Evolutionary conservation across 1,140 invertebrate genomes (phyloP), one percentile per base, ranked within the genome.

Genomic region (Leptinotarsa defecta): DNA sequence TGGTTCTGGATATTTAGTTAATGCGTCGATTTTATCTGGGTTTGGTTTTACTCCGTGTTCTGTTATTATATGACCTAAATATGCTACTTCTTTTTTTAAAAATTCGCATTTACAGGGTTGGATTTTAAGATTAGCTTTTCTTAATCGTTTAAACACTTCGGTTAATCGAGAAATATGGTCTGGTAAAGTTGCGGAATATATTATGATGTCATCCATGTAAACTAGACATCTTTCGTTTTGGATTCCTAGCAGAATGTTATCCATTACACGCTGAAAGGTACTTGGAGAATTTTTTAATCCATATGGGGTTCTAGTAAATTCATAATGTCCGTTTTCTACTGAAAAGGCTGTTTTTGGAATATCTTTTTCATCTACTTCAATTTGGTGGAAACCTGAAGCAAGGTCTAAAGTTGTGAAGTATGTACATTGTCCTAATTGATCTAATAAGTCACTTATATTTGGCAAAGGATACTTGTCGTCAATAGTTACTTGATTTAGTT

Each of bases 11-110:
- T 78, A 80, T 57, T 83, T 79, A 43, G 52, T 71, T 57, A 83
- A 72, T 20, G 71, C 76, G 20, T 73, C 4, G 13, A 81, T 79
- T 77, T 83, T 83, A 17, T 77, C 71, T 5, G 79, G 79, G 62
- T 78, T 78, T 22, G 79, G 79, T 75, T 77, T 77, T 22, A 81
- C 68, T 22, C 79, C 82, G 24, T 80, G 48, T 13, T 61, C 1
- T 17, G 76, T 76, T 13, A 82, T 74, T 34, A 82, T 75, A 73
- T 88, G 86, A 11, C 87, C 87, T 43, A 89, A 79, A 79, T 86
- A 87, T 6, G 75, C 67, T 2, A 88, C 82, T 84, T 87, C 84
- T 69, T 84, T 81, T 75, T 79, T 77, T 34, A 87, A 76, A 78
- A 85, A 85, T 75, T 85, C 79, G 8, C 64, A 65, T 64, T 78